Evolutionary conservation across 2,797 vertebrate genomes (phyloP).

Genomic region (Falco columbarius): DNA sequence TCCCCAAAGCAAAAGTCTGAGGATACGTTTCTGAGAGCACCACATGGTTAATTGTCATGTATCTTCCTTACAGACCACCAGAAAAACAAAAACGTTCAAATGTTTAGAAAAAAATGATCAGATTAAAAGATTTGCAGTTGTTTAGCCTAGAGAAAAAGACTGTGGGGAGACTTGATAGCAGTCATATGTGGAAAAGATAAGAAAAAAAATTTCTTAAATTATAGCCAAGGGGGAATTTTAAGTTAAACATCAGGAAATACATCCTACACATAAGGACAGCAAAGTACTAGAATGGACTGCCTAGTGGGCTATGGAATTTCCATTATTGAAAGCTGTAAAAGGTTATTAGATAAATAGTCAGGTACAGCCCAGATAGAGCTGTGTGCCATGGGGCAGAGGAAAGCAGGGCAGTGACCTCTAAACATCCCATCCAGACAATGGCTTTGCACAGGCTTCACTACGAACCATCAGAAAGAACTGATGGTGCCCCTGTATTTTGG

Average conservation of each 20-base stretch:
- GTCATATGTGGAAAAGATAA: neutral
- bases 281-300: neutral
- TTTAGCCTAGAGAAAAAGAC: neutral
- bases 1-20: neutral
- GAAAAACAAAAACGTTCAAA: neutral
- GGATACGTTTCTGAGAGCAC: neutral
- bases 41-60: neutral
- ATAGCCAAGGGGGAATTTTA: neutral
- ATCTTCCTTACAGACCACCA: neutral
- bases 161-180: neutral
- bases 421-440: neutral
- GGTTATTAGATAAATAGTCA: neutral
- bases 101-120: neutral
- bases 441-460: neutral
- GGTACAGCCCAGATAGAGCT: neutral
- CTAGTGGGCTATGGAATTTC: neutral
- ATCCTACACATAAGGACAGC: neutral
- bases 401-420: neutral
- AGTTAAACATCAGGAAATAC: neutral
- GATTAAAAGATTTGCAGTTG: neutral
- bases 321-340: neutral
- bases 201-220: neutral
- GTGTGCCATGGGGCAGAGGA: neutral
- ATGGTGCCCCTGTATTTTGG: neutral
- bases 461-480: neutral